phyloP scores from a whole-genome alignment of 1,140 invertebrate genomes.

The Drosophila nasuta region DNA sequence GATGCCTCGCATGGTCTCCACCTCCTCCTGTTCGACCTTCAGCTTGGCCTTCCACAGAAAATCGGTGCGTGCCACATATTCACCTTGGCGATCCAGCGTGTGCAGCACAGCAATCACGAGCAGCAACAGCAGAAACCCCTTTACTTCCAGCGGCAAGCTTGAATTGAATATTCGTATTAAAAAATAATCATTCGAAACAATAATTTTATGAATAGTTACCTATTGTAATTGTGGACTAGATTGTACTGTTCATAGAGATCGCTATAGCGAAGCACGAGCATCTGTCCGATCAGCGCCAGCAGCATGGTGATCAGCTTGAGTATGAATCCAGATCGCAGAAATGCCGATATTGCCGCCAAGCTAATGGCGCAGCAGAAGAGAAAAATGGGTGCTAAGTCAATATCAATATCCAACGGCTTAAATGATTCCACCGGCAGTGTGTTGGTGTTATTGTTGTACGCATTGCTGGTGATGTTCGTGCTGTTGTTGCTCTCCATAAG shows the following conservation, averaged over 20 bases:
- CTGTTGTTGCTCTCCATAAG: slow-evolving; percentile 19
- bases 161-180: background rate
- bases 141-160: slow-evolving; percentile 88
- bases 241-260: slow-evolving; percentile 88
- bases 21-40: slow-evolving; percentile 96
- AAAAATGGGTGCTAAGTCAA: slow-evolving; percentile 86
- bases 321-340: slow-evolving; percentile 92
- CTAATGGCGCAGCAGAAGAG: slow-evolving; percentile 92
- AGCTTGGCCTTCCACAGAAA: slow-evolving; percentile 97
- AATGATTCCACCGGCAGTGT: slow-evolving; percentile 28
- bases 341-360: slow-evolving; percentile 92
- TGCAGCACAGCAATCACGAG: slow-evolving; percentile 90
- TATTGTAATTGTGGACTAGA: slow-evolving; percentile 77
- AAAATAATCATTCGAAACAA: background rate
- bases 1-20: slow-evolving; percentile 97
- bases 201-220: slow-evolving; percentile 86
- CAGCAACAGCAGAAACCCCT: slow-evolving; percentile 88
- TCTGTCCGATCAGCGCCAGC: slow-evolving; percentile 88
- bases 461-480: slow-evolving; percentile 32
- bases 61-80: slow-evolving; percentile 94
- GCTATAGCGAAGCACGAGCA: slow-evolving; percentile 87
- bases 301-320: slow-evolving; percentile 92
- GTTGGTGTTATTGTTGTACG: slow-evolving; percentile 27
- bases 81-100: slow-evolving; percentile 93
- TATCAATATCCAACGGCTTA: slow-evolving; percentile 36